Conservation (phyloP, 2,888 invertebrate genomes). For the Alloscopus bannaensis region DNA sequence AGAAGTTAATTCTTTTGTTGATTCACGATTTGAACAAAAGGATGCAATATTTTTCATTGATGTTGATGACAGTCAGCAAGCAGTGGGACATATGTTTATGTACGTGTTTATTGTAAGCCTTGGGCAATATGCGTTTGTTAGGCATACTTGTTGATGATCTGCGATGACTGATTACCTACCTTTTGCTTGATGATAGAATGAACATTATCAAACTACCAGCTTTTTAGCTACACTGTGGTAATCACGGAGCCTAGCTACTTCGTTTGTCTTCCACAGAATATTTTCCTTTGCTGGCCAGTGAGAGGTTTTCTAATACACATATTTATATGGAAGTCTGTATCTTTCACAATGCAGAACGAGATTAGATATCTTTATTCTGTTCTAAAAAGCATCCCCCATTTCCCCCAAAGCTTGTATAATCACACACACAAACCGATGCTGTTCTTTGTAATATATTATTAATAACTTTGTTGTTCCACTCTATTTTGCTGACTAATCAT, state of each 20-base stretch:
- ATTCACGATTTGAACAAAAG: too few relatives aligned
- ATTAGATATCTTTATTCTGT: slow-evolving; percentile 32
- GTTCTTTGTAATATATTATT: slow-evolving; percentile 31
- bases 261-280: background rate
- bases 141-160: slow-evolving; percentile 39
- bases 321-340: too few relatives aligned
- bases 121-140: slow-evolving; percentile 22
- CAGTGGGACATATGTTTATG: too few relatives aligned
- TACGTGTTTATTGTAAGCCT: too few relatives aligned
- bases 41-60: too few relatives aligned
- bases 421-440: background rate
- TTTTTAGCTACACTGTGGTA: background rate
- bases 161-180: slow-evolving; percentile 45
- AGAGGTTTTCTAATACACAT: too few relatives aligned
- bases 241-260: background rate
- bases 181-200: slow-evolving; percentile 32
- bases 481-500: slow-evolving; percentile 30
- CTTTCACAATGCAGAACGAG: slow-evolving; percentile 12
- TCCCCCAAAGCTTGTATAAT: too few relatives aligned
- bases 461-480: slow-evolving; percentile 27
- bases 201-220: slow-evolving; percentile 25
- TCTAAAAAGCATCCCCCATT: too few relatives aligned
- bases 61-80: too few relatives aligned
- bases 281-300: too few relatives aligned
- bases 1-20: too few relatives aligned